phyloP scores from a whole-genome alignment of 2,888 invertebrate species.

The Bruchidius siliquastri region DNA sequence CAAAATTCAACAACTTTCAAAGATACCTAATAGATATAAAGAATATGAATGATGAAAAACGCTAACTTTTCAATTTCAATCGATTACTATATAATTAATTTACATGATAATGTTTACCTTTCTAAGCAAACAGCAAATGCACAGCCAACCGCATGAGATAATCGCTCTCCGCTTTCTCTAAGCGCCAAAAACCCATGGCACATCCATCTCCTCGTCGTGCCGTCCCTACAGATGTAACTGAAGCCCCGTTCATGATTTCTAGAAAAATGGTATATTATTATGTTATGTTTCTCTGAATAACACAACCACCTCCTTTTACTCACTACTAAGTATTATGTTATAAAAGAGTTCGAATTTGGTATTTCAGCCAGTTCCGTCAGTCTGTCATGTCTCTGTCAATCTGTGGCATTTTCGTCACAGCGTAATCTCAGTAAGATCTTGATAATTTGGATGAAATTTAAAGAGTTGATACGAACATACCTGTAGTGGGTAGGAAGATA shows the following conservation, averaged over 20 bases:
- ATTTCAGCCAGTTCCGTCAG: too few species aligned
- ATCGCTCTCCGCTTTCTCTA: slow-evolving; percentile 92
- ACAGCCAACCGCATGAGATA: slow-evolving; percentile 99
- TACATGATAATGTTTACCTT: slow-evolving; percentile 31
- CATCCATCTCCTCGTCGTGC: slow-evolving; percentile 98
- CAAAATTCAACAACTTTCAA: too few species aligned
- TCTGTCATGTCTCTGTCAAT: too few species aligned
- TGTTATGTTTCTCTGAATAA: too few species aligned
- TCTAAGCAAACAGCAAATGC: slow-evolving; percentile 98
- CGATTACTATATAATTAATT: not conserved
- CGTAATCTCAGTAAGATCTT: too few species aligned
- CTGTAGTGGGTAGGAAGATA: too few species aligned
- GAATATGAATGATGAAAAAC: not conserved
- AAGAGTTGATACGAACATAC: too few species aligned
- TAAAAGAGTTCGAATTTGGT: too few species aligned
- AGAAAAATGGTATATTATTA: not conserved
- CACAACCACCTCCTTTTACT: too few species aligned
- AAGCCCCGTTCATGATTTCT: slow-evolving; percentile 96
- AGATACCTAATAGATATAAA: not conserved
- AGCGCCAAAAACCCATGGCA: slow-evolving; percentile 97
- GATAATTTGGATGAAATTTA: too few species aligned
- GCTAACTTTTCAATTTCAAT: not conserved
- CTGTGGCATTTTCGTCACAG: too few species aligned
- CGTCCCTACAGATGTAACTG: slow-evolving; percentile 98
- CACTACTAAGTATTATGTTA: too few species aligned